Percentiles rank a stretch among this genome's conserved stretches.
phyloP scores from a whole-genome alignment of 2,888 invertebrate genomes.

The Diarsia rubi region DNA sequence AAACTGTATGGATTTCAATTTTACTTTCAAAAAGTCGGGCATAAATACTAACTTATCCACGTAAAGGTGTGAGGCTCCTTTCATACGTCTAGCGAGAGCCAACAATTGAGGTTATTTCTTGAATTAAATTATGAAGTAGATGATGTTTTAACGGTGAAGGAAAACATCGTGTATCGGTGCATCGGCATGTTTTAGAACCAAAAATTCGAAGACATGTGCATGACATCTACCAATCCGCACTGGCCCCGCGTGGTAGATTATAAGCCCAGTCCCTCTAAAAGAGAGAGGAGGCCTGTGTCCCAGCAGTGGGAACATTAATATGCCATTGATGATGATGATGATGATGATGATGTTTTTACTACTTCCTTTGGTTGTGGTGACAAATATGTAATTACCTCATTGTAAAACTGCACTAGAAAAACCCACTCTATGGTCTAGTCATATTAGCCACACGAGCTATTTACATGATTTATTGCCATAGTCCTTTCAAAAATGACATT shows the following conservation, averaged over 20 bases:
- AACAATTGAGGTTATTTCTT: neutral
- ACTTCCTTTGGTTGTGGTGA: neutral
- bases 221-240: too few species aligned
- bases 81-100: neutral
- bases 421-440: conserved; percentile 1
- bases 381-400: neutral
- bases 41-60: too few species aligned
- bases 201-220: too few species aligned
- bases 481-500: neutral
- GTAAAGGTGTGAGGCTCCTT: too few species aligned
- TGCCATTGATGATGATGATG: too few species aligned
- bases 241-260: too few species aligned
- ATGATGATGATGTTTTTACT: neutral
- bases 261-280: too few species aligned
- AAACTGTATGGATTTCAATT: neutral
- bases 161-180: too few species aligned
- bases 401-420: conserved; percentile 12
- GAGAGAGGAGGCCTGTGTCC: too few species aligned
- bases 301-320: too few species aligned
- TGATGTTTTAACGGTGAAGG: neutral
- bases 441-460: neutral
- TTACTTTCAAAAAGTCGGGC: too few species aligned
- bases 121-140: neutral
- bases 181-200: too few species aligned
- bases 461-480: neutral